Base-by-base conservation (phyloP, 2,797 vertebrate genomes). In the Fundulus diaphanus region DNA sequence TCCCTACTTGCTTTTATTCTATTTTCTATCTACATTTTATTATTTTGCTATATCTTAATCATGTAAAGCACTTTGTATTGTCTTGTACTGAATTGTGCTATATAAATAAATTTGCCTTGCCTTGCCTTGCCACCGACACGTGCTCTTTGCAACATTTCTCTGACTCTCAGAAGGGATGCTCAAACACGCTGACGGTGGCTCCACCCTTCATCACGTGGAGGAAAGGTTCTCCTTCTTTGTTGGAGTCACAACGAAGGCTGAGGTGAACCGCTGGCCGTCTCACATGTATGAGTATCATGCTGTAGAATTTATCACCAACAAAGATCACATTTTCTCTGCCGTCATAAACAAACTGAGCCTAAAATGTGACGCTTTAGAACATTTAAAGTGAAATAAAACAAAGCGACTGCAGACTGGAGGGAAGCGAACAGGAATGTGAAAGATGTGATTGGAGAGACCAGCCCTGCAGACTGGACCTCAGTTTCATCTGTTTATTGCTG, bases 151-250 rank as follows among this genome's bases (percentile, higher is more conserved):
- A 69, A 22, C 70, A 78, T 68, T 78, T 75, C 31, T 72, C 56
- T 44, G 35, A 52, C 37, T 59, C 37, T 22, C 40, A 40, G 20
- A 33, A 12, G 16, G 22, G 49, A 67, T 37, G 44, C 40, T 77
- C 29, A 76, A 51, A 68, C 52, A 51, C 70, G 75, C 35, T 22
- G 2, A 66, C 42, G 51, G 42, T 40, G 33, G 46, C n/a, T 31
- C 59, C 63, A 75, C 3, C 73, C 67, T 68, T 81, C 63, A 88
- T 82, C 82, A 76, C 73, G n/a, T n/a, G n/a, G n/a, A 40, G 81
- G 83, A 81, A 87, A 80, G 81, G 44, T 52, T 77, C 54, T 51
- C n/a, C 73, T 73, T 69, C 72, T 57, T 79, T 85, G 63, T 78
- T 63, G 75, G 31, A 81, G 46, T 82, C 46, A 73, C 82, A 70